These are phyloP conservation scores for Penelope pileata DNA, from an alignment of 2,113 vertebrate genomes.

Conservation along the genomic window DNA sequence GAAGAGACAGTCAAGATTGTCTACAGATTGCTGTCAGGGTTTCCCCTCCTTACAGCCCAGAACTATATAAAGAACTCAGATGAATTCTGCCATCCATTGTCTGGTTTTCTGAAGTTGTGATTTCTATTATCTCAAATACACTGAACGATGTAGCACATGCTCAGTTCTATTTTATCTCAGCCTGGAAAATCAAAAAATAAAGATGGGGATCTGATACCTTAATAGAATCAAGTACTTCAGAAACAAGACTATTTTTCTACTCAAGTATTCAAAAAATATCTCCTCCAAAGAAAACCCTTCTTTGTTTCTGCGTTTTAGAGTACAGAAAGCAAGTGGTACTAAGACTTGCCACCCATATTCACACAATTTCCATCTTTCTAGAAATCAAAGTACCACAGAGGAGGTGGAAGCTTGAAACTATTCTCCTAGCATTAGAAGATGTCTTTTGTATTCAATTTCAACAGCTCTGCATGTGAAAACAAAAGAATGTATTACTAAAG, in stretches of 20 bases:
- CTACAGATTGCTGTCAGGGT: background rate
- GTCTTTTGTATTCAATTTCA: constrained; percentile 40
- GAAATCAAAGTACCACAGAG: constrained; percentile 17
- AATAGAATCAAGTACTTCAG: constrained; percentile 35
- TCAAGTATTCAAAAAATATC: constrained; percentile 21
- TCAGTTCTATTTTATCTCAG: background rate
- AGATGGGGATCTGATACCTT: constrained; percentile 23
- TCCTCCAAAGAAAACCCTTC: background rate
- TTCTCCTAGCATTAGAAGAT: constrained; percentile 10
- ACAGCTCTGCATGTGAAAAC: constrained; percentile 10
- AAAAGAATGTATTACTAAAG: constrained; percentile 44
- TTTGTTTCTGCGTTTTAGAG: constrained; percentile 38
- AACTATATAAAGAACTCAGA: background rate
- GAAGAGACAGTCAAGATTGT: background rate
- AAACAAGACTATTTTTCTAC: background rate
- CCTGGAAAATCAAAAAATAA: constrained; percentile 10
- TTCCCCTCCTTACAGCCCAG: background rate
- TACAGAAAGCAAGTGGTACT: background rate
- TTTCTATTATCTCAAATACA: constrained; percentile 1
- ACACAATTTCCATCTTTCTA: background rate
- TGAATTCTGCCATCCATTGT: background rate
- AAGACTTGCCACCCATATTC: constrained; percentile 1
- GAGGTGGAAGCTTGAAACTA: constrained; percentile 40
- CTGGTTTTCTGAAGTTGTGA: background rate
- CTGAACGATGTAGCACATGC: background rate